phyloP scores from a whole-genome alignment of 2,888 invertebrate species.

The Andrena praecox region DNA sequence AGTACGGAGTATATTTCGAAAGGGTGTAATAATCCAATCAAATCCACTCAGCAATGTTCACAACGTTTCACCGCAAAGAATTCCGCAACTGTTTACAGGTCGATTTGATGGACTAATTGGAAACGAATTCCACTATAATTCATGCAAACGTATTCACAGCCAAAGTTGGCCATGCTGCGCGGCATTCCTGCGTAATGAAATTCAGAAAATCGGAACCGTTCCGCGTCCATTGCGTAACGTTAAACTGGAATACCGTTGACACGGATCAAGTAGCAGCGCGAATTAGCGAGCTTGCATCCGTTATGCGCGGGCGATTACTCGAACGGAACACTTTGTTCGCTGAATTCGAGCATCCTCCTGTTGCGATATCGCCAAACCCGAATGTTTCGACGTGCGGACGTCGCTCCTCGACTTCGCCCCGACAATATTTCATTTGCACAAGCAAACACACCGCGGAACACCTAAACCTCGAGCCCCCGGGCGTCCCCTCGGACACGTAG shows the following conservation, averaged over 20 bases:
- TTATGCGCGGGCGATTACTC: too few relatives aligned
- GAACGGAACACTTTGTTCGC: background rate
- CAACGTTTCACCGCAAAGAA: background rate
- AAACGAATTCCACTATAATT: slow-evolving; percentile 48
- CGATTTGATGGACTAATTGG: slow-evolving; percentile 45
- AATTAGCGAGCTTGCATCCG: too few relatives aligned
- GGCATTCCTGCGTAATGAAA: slow-evolving; percentile 51
- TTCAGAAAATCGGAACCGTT: slow-evolving; percentile 52
- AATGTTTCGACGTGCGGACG: background rate
- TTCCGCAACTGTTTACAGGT: slow-evolving; percentile 16
- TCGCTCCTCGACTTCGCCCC: background rate
- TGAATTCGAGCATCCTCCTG: background rate
- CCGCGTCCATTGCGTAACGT: slow-evolving; percentile 38
- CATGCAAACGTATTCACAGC: slow-evolving; percentile 49
- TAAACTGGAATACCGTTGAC: slow-evolving; percentile 38
- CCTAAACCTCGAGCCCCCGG: background rate
- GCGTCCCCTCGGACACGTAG: background rate
- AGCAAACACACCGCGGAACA: background rate
- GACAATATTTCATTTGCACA: background rate
- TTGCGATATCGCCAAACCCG: background rate
- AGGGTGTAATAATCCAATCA: too few relatives aligned
- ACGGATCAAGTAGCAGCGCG: slow-evolving; percentile 31
- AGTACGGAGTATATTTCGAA: too few relatives aligned
- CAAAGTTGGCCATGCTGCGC: slow-evolving; percentile 39
- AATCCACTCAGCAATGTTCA: too few relatives aligned